Conservation (phyloP, 2,113 vertebrate genomes). For the Lipotes vexillifer region DNA sequence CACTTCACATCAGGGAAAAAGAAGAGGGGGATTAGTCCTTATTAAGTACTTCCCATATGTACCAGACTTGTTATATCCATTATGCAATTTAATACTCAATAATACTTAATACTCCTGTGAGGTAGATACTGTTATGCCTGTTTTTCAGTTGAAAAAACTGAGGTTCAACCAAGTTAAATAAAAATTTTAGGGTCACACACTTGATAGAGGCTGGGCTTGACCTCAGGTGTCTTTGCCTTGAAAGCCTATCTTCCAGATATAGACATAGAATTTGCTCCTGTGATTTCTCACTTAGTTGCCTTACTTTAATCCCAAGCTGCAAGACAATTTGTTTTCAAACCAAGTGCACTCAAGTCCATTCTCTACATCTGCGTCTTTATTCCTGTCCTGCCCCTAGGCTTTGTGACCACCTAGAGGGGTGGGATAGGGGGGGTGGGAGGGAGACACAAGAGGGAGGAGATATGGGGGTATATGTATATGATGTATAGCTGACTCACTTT, state of each 20-base stretch:
- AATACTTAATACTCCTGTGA: not conserved
- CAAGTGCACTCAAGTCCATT: not conserved
- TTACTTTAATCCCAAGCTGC: not conserved
- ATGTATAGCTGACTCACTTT: too few relatives aligned
- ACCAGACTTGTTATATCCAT: not conserved
- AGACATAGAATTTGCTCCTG: not conserved
- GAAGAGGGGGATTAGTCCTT: not conserved
- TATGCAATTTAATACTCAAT: not conserved
- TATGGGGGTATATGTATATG: too few relatives aligned
- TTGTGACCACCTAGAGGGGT: too few relatives aligned
- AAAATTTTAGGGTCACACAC: not conserved
- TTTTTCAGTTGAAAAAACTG: not conserved
- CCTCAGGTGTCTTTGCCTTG: not conserved
- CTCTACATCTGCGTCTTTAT: too few relatives aligned
- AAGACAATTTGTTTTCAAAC: not conserved
- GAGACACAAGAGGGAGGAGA: too few relatives aligned
- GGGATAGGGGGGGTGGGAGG: too few relatives aligned
- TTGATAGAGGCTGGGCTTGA: not conserved
- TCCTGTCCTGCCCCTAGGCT: too few relatives aligned
- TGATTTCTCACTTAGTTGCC: not conserved
- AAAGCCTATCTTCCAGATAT: not conserved
- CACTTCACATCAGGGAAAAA: not conserved
- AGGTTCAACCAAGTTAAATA: not conserved
- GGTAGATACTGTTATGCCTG: not conserved
- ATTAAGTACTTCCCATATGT: not conserved